Base-by-base conservation (phyloP, 1,140 invertebrate genomes). In the Colletes latitarsis region DNA sequence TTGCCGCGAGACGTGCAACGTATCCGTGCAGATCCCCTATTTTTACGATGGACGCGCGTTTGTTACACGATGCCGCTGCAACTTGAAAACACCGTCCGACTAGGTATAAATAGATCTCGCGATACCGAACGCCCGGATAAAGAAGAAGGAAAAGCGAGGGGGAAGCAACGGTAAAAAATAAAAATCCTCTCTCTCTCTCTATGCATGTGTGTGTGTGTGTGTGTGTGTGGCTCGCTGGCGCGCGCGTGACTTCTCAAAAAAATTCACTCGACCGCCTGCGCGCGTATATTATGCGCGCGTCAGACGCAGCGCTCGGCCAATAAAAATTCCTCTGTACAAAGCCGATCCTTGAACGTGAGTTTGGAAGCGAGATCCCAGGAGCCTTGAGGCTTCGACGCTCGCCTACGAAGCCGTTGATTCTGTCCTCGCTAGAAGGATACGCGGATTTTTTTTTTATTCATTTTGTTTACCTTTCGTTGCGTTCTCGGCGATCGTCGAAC, bases 271-370 rank as follows among this genome's bases (percentile, higher is more conserved):
- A 53, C 46, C 62, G 53, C 46, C 39, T 41, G 46, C 63, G 43
- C 46, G 69, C 76, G 53, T 62, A 43, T 73, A 49, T 79, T 75
- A 75, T 69, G 79, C 63, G 78, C 78, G 81, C 77, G 77, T 64
- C 62, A 67, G 76, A 67, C 60, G 46, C 68, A 60, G 39, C 63
- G 53, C 53, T 46, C 19, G 30, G 64, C 77, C 60, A 71, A 77
- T 80, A 80, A 83, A 81, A 85, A 87, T 82, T 83, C 75, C 72
- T 78, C 83, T 81, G 83, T 88, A 83, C 82, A 82, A 82, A 84
- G 74, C 77, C 69, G 81, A 86, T 88, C 86, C 86, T 88, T 85
- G 84, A 86, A 86, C 82, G 82, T 84, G 81, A 88, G 84, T 84
- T 88, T 83, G 72, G 79, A 78, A 81, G 72, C 69, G 73, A 80